These are phyloP conservation scores for Daboia siamensis DNA, from an alignment of 2,113 vertebrate genomes.

Conservation along the genomic window DNA sequence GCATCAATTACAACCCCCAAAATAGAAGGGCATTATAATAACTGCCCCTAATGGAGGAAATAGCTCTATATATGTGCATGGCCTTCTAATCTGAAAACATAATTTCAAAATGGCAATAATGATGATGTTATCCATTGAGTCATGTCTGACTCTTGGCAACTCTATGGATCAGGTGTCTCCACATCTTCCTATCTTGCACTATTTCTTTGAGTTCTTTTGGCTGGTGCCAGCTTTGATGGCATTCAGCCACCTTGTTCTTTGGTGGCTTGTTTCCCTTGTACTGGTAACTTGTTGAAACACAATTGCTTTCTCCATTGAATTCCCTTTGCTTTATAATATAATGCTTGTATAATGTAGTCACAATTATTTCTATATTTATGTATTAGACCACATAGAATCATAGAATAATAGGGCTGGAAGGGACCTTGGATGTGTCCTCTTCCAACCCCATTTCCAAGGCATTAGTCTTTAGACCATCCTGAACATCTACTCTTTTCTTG, in stretches of 20 bases:
- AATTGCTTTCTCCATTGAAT: too few relatives aligned
- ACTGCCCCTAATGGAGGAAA: background rate
- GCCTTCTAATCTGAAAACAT: background rate
- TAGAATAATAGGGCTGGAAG: background rate
- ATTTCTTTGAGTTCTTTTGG: background rate
- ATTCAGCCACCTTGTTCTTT: too few relatives aligned
- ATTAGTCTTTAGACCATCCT: background rate
- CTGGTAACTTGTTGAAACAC: too few relatives aligned
- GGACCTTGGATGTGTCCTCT: too few relatives aligned
- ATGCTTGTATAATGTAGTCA: background rate
- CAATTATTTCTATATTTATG: background rate
- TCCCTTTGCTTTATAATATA: background rate
- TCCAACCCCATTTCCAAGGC: too few relatives aligned
- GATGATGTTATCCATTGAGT: background rate
- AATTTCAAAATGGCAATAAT: background rate
- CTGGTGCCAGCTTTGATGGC: background rate
- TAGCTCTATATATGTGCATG: background rate
- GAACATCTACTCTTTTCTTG: background rate
- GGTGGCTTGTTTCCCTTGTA: too few relatives aligned
- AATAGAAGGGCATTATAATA: background rate
- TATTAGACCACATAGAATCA: background rate
- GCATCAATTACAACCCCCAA: background rate
- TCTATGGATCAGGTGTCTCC: background rate
- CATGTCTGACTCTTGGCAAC: background rate
- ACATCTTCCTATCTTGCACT: background rate